Percentiles rank a stretch among this genome's conserved stretches.
Evolutionary conservation across 2,888 invertebrate species (phyloP).

Genomic region (Drosophila atroscutellata): DNA sequence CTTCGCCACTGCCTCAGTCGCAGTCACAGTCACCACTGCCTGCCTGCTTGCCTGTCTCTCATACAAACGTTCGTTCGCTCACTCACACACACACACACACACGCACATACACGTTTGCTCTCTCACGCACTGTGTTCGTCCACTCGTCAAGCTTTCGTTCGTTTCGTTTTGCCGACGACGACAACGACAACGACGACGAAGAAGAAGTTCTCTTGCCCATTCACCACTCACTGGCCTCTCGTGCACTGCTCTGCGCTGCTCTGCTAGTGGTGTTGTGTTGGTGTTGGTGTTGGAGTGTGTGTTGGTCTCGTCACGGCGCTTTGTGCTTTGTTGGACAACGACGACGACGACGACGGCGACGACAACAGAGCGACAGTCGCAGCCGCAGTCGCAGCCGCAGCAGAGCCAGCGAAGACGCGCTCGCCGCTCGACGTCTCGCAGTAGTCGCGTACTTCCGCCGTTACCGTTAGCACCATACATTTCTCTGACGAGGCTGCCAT

Average conservation of each 20-base stretch:
- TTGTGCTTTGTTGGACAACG: conserved; percentile 71
- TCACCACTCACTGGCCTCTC: conserved; percentile 57
- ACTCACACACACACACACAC: conserved; percentile 22
- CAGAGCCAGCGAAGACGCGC: conserved; percentile 76
- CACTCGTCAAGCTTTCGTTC: conserved; percentile 69
- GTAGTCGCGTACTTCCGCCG: conserved; percentile 79
- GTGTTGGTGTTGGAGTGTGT: conserved; percentile 43
- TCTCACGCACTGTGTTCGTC: conserved; percentile 58
- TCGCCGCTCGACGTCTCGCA: conserved; percentile 74
- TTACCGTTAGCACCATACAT: conserved; percentile 79
- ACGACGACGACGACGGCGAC: conserved; percentile 36
- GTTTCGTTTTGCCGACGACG: conserved; percentile 51
- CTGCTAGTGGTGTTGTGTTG: conserved; percentile 18
- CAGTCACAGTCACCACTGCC: conserved; percentile 32
- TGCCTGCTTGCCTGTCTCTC: conserved; percentile 14
- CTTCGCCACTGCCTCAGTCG: conserved; percentile 42
- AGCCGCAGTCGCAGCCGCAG: conserved; percentile 47
- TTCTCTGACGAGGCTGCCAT: conserved; percentile 65
- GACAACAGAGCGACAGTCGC: conserved; percentile 61
- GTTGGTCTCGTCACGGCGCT: conserved; percentile 65
- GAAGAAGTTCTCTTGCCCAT: conserved; percentile 62
- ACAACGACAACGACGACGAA: conserved; percentile 25
- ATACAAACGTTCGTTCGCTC: conserved; percentile 31
- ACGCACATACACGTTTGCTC: conserved; percentile 29
- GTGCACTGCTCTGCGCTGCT: conserved; percentile 27